Conservation (phyloP, 30 jellyfish, hydroid and myxozoan species). For the Morbakka virulenta region DNA sequence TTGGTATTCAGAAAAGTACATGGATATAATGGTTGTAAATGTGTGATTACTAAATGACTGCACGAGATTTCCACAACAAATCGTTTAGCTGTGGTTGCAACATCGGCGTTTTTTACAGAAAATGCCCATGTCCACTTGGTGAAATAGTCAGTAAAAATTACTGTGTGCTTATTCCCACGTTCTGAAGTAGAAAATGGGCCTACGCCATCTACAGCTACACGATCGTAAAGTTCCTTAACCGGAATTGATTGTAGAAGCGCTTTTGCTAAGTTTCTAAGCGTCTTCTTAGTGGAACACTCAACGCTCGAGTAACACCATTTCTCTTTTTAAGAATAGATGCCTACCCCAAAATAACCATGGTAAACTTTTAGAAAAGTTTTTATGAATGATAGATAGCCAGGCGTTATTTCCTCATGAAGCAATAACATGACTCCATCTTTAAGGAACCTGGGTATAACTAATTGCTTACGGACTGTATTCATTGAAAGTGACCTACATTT, state of each 20-base stretch:
- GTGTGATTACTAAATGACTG: constrained; percentile 58
- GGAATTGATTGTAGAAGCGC: too few species aligned
- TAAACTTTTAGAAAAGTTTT: constrained; percentile 16
- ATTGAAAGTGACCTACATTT: constrained; percentile 24
- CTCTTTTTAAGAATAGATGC: constrained; percentile 33
- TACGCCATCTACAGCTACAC: constrained; percentile 63
- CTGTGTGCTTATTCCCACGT: constrained; percentile 34
- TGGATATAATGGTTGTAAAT: too few species aligned
- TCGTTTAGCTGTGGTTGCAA: constrained; percentile 43
- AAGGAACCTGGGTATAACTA: too few species aligned
- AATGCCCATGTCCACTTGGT: constrained; percentile 69
- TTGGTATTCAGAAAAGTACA: constrained; percentile 48
- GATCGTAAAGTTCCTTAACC: constrained; percentile 50
- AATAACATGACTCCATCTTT: constrained; percentile 41
- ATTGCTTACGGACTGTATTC: constrained; percentile 8
- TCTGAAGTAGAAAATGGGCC: constrained; percentile 71
- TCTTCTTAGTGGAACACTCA: constrained; percentile 29
- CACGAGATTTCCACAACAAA: constrained; percentile 45
- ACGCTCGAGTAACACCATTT: constrained; percentile 59
- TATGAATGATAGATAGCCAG: neutral
- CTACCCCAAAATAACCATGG: constrained; percentile 45
- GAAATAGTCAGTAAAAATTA: constrained; percentile 40
- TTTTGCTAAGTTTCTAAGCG: constrained; percentile 15
- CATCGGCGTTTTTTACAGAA: constrained; percentile 43
- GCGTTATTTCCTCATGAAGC: neutral